Conservation (phyloP, 1,140 invertebrate species). For the Neuroterus valhalla region DNA sequence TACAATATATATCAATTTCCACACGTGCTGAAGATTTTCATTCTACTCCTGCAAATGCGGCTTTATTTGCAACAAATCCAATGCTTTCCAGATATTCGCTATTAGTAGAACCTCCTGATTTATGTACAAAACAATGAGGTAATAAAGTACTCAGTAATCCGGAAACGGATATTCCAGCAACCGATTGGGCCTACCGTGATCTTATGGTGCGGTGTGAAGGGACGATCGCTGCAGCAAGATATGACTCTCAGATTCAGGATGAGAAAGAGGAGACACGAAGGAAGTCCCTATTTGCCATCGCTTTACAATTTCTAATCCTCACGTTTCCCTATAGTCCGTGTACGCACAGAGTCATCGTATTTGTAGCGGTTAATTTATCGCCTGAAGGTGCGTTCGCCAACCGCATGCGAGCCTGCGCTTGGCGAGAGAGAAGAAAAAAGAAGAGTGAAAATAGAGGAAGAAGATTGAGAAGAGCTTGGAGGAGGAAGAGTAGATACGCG, state of each 20-base stretch:
- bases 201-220: conserved; percentile 1
- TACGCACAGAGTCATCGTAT: conserved; percentile 36
- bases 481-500: conserved; percentile 35
- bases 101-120: not conserved
- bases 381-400: conserved; percentile 47
- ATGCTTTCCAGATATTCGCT: not conserved
- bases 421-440: not conserved
- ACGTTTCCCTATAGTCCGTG: conserved; percentile 36
- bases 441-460: not conserved
- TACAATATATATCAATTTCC: too few species aligned
- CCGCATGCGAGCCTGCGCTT: conserved; percentile 34
- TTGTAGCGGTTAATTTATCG: conserved; percentile 56
- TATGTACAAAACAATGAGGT: not conserved
- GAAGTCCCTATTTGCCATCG: not conserved
- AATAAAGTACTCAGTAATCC: conserved; percentile 25
- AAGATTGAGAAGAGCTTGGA: conserved; percentile 25
- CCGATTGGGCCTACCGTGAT: not conserved
- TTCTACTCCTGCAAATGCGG: too few species aligned
- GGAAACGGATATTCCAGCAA: conserved; percentile 18
- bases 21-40: too few species aligned
- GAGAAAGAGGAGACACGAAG: conserved; percentile 30
- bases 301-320: not conserved
- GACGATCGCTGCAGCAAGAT: not conserved
- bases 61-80: too few species aligned
- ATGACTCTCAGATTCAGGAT: not conserved